Base-by-base conservation (phyloP, 2,113 vertebrate species). In the Dendropsophus ebraccatus region DNA sequence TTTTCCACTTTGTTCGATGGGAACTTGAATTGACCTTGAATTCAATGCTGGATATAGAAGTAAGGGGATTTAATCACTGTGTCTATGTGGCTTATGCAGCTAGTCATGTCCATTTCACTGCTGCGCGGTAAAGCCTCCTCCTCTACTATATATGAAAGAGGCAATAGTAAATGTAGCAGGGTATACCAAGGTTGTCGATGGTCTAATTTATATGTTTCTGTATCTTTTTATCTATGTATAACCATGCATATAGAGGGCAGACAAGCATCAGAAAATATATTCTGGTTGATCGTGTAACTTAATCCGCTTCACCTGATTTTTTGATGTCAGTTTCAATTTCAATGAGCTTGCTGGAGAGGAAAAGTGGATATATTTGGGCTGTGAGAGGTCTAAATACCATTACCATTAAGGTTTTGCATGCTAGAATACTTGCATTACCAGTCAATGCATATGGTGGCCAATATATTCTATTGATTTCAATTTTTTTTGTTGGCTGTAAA, bases 141-240 rank as follows among this genome's bases (percentile, higher is more conserved):
- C 58, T 62, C n/a, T 28, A 21, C 58, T 62, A 28, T 69, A 30
- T 16, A 19, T 30, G 67, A 5, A 16, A 16, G 62, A 67, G 78
- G 23, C 4, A 56, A 85, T 16, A 10, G 67, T 25, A 70, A 56
- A 25, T 86, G 84, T 86, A 86, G 84, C 84, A 80, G 23, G 30
- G 72, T 80, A 56, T 69, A 70, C 47, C 35, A 72, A 70, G 41
- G 11, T 79, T 79, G 13, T 60, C 45, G 13, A 12, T 25, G 25
- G 5, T 76, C 7, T 47, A 28, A 76, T 35, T 69, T 37, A 78
- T 28, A 67, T 25, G 47, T 79, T 47, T n/a, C 13, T n/a, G 49
- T 30, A n/a, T 45, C 28, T 69, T 85, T 54, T 23, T 37, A 28
- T 60, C 10, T 58, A 19, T 70, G 50, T 83, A 21, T 47, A 73